These are phyloP conservation scores for Acestrorhynchus altus DNA, from an alignment of 2,797 vertebrate genomes.

Conservation along the genomic window DNA sequence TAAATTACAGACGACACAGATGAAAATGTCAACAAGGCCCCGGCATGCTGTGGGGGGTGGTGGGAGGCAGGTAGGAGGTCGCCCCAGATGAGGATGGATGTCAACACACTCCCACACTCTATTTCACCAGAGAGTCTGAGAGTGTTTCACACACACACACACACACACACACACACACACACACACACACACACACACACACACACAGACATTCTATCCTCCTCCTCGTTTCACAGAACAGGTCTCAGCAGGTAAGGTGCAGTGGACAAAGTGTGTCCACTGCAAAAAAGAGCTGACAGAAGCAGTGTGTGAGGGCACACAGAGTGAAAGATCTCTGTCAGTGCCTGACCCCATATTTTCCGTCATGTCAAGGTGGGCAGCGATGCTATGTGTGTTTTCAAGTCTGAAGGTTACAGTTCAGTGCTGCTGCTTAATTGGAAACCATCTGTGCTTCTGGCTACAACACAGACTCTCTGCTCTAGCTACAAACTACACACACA, in stretches of 20 bases:
- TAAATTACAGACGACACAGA: constrained; percentile 62
- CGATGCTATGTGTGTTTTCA: constrained; percentile 22
- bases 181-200: not conserved
- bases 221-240: constrained; percentile 25
- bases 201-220: constrained; percentile 6
- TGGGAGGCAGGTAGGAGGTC: constrained; percentile 56
- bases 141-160: constrained; percentile 29
- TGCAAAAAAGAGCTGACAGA: not conserved
- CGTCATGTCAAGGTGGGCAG: not conserved
- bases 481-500: constrained; percentile 37
- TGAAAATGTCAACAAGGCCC: constrained; percentile 66
- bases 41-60: constrained; percentile 37
- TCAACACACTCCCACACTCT: constrained; percentile 42
- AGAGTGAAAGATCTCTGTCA: constrained; percentile 34
- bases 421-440: constrained; percentile 31
- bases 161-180: constrained; percentile 2
- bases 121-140: constrained; percentile 42
- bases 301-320: not conserved
- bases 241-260: not conserved
- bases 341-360: not conserved
- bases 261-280: not conserved
- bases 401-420: constrained; percentile 38
- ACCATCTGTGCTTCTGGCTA: constrained; percentile 47
- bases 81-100: constrained; percentile 62
- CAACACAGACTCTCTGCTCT: constrained; percentile 15